These are phyloP conservation scores for Psilopsiagon aurifrons DNA, from an alignment of 2,113 vertebrate genomes.

Conservation along the genomic window DNA sequence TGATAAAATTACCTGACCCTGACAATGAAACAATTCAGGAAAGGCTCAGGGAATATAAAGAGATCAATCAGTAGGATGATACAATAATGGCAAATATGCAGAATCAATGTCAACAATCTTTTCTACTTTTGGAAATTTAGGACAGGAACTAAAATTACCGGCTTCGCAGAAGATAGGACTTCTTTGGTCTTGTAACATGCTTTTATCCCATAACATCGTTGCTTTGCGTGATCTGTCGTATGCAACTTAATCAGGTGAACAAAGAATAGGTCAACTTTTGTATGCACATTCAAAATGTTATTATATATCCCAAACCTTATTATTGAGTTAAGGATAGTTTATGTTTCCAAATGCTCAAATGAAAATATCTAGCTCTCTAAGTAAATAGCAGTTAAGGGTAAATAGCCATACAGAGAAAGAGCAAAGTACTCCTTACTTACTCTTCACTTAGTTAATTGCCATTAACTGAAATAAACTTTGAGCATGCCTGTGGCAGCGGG, in stretches of 20 bases:
- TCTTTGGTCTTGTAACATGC: background rate
- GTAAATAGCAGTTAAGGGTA: background rate
- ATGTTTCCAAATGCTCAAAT: background rate
- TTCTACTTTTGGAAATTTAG: background rate
- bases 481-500: background rate
- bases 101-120: background rate
- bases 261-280: background rate
- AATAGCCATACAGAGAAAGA: background rate
- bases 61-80: background rate
- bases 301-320: background rate
- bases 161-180: background rate
- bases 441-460: background rate
- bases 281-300: background rate
- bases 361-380: background rate
- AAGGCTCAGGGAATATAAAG: background rate
- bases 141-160: background rate
- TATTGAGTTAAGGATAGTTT: background rate
- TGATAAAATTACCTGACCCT: background rate
- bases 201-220: background rate
- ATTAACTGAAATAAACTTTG: background rate
- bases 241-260: background rate
- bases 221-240: background rate
- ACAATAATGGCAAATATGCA: background rate
- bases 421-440: background rate
- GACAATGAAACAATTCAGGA: background rate